A percentile compares a stretch with the other conserved stretches of the same genome.
These are phyloP conservation scores for Pseudopipra pipra DNA, from an alignment of 2,113 vertebrate species.

Conservation along the genomic window DNA sequence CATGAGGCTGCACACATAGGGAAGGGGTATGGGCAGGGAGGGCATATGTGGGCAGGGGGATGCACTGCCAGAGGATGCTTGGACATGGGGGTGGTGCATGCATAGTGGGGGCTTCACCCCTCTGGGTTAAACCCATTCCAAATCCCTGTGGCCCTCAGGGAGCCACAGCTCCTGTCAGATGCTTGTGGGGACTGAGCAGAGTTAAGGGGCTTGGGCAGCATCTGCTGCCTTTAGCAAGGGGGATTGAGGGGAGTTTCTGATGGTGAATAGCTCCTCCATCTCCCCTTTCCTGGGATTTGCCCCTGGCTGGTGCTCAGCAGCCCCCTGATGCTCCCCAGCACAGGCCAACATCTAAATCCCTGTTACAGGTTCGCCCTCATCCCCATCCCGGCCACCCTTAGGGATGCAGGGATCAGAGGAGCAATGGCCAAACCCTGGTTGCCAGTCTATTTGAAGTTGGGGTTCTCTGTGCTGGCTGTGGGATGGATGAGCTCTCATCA, in stretches of 20 bases:
- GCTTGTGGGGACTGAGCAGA: rapidly evolving
- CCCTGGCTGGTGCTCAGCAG: neutral
- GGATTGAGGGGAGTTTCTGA: neutral
- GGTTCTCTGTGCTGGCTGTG: neutral
- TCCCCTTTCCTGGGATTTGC: neutral
- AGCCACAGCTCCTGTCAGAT: rapidly evolving
- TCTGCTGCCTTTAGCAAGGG: neutral
- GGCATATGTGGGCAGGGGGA: neutral
- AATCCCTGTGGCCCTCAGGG: neutral
- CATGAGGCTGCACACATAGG: neutral
- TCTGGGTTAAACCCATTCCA: neutral
- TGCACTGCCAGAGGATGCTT: neutral
- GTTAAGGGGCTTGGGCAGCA: neutral
- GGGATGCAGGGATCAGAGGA: neutral
- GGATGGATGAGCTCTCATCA: neutral
- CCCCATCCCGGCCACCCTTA: rapidly evolving
- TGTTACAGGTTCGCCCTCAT: neutral
- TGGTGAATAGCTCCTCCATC: neutral
- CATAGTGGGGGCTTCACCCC: neutral
- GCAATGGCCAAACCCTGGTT: neutral
- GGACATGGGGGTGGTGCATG: rapidly evolving
- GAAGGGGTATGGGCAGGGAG: neutral
- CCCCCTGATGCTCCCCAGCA: neutral
- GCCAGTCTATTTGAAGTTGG: rapidly evolving
- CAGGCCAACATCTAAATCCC: neutral